Conservation (phyloP, 2,888 invertebrate species). For the Punctoribates punctum region DNA sequence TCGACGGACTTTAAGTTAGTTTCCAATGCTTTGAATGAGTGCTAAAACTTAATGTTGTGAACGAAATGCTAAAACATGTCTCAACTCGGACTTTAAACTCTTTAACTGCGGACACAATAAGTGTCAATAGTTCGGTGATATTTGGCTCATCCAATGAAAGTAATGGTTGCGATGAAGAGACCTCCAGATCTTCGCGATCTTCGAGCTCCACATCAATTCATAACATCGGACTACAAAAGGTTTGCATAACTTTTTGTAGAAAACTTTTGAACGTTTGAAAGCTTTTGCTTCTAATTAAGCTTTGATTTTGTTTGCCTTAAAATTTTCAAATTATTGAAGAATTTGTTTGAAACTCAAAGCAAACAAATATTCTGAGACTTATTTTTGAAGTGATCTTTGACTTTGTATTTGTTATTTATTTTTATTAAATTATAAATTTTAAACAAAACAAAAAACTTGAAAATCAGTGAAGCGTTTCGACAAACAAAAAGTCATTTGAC, state of each 20-base stretch:
- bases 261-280: not conserved
- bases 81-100: conserved; percentile 35
- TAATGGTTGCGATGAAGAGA: conserved; percentile 42
- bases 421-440: not conserved
- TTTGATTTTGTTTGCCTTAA: not conserved
- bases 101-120: conserved; percentile 45
- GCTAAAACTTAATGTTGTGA: not conserved
- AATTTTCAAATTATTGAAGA: not conserved
- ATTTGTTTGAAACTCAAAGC: not conserved
- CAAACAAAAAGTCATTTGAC: conserved; percentile 1
- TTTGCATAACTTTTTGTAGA: not conserved
- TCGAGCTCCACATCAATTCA: conserved; percentile 47
- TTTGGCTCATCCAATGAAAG: conserved; percentile 44
- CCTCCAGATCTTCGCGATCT: conserved; percentile 46
- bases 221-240: conserved; percentile 40
- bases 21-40: too few species aligned
- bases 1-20: too few species aligned
- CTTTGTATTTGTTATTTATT: not conserved
- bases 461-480: conserved; percentile 5
- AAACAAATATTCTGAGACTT: not conserved
- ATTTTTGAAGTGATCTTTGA: not conserved
- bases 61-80: conserved; percentile 37
- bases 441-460: conserved; percentile 1
- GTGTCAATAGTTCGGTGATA: conserved; percentile 46
- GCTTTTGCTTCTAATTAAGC: not conserved